Evolutionary conservation across 2,113 vertebrate species (phyloP), one percentile per base, ranked within the genome.

Genomic region (Larimichthys polyactis): DNA sequence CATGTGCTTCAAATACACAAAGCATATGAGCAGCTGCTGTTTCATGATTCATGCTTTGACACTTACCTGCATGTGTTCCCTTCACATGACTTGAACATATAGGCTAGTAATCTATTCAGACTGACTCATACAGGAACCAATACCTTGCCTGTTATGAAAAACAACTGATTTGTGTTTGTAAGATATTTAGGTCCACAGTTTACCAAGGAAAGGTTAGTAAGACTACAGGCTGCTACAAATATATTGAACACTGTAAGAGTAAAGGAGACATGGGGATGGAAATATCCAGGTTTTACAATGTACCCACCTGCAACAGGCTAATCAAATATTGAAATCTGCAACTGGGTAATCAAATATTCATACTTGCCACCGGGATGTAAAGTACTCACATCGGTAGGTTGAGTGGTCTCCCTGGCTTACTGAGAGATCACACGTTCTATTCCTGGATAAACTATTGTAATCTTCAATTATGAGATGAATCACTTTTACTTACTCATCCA

Each of bases 241-340:
- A 52, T 32, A 62, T 27, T 73, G 22, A 20, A 79, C 52, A 51
- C 20, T 22, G 55, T 52, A 58, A 65, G 46, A 51, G 12, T 32
- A 62, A 78, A 57, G 0, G 43, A 49, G 36, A 71, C 27, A 8
- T n/a, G n/a, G 27, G 20, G 27, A 32, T 20, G 29, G 15, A 78
- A 77, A 81, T 64, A 79, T 67, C 52, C 36, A 75, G 49, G 80
- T 72, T 83, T 78, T 29, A 68, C 74, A 78, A 70, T 43, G 8
- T 71, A 55, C 52, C 71, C 75, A 88, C 82, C 86, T 74, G 68
- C 83, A 87, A 85, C 84, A 87, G 79, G 73, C 60, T 82, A 68
- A 86, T 93, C 48, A 88, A 93, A 92, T 90, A 92, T 91, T 90
- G 32, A 93, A 84, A 84, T 82, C 71, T 81, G 83, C 82, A 87